Base-by-base conservation (phyloP, 2,113 vertebrate species). In the Paramormyrops kingsleyae region DNA sequence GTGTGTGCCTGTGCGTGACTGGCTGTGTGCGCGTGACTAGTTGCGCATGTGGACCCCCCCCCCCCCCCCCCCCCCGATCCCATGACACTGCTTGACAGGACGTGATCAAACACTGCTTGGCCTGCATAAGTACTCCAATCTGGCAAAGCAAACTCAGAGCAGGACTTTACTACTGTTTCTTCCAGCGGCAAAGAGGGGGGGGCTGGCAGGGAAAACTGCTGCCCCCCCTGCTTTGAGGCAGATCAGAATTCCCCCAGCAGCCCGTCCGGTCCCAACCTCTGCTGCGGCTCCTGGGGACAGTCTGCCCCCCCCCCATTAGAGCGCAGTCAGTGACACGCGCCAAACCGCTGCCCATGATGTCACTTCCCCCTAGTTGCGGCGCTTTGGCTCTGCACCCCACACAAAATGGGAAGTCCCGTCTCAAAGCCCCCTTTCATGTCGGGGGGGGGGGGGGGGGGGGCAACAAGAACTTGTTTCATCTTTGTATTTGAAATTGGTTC, bases 341-440 rank as follows among this genome's bases (percentile, higher is more conserved):
- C 95, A 96, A 96, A 92, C 95, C 93, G 89, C 92, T 89, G 89
- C 86, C 88, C 87, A 94, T 97, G 96, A 96, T 96, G 95, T 97
- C 96, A 97, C 94, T 96, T 97, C 96, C 96, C 92, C 91, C 93
- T 42, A 91, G 95, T 95, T 93, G 95, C 5, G 52, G 17, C 17
- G 95, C 95, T 96, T 96, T 94, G 90, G 92, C 89, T 93, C 94
- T 94, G 94, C 83, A 66, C 46, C 47, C 49, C 88, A 19, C 52
- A n/a, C 50, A 87, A 50, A 56, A 83, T 49, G 85, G 74, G n/a
- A n/a, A 62, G 53, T 59, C 87, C 35, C 31, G 39, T 21, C 19
- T 21, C 52, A 24, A 5, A 52, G 9, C 42, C 62, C 35, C 27
- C 88, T 91, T 91, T 77, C 91, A 92, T 90, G 90, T 83, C 80